These are phyloP conservation scores for Electrophaes corylata DNA, from an alignment of 2,888 invertebrate species.

Conservation along the genomic window DNA sequence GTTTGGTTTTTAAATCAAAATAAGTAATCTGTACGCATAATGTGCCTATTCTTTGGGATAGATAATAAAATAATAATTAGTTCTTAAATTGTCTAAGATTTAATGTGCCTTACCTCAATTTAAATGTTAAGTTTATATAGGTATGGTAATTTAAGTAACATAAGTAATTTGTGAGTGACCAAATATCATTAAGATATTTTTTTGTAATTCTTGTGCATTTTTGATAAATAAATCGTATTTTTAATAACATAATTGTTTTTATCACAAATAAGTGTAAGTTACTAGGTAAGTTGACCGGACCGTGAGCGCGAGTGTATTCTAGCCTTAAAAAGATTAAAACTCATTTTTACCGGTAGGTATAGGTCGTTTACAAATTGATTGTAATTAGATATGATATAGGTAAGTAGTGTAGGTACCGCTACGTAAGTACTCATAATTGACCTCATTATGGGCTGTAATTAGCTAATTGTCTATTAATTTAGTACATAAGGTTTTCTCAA, in stretches of 20 bases:
- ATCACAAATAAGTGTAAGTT: not conserved
- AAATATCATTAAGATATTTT: slow-evolving; percentile 27
- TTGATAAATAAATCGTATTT: slow-evolving; percentile 33
- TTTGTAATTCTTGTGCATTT: slow-evolving; percentile 23
- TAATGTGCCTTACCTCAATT: slow-evolving; percentile 24
- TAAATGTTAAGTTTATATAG: slow-evolving; percentile 1
- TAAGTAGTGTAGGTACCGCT: no score
- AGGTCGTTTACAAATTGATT: not conserved
- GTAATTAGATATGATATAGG: no score
- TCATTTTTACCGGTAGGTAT: no score
- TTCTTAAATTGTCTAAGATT: slow-evolving; percentile 13
- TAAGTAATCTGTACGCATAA: not conserved
- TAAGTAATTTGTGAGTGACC: slow-evolving; percentile 18
- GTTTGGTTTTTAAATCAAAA: no score
- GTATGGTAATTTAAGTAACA: not conserved
- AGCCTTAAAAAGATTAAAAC: no score
- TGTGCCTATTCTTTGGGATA: not conserved
- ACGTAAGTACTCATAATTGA: slow-evolving; percentile 3
- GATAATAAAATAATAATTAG: not conserved
- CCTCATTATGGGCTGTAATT: slow-evolving; percentile 13
- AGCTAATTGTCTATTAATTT: slow-evolving; percentile 7
- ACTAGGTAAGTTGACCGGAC: no score
- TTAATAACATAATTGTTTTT: slow-evolving; percentile 8
- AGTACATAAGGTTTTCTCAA: slow-evolving; percentile 6
- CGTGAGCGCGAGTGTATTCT: no score